Base-by-base conservation (phyloP, 2,888 invertebrate genomes). In the Halictus quadricinctus region DNA sequence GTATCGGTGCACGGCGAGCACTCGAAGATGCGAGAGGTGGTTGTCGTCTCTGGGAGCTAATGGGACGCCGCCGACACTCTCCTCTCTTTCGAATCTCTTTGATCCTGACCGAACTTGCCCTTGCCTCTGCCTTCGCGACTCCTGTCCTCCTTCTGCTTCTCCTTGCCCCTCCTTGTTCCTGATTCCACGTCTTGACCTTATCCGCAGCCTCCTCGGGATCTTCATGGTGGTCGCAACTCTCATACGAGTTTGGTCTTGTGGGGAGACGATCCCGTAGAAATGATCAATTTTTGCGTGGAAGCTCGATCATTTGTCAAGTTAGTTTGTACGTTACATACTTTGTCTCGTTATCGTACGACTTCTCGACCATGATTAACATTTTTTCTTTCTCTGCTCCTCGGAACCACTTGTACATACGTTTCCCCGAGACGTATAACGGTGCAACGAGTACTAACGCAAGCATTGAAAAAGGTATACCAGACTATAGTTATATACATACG, bases 61-160 rank as follows among this genome's bases (percentile, higher is more conserved):
- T 93, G 93, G 93, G 93, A 92, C 91, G 90, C 92, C 90, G 89
- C 87, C 89, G 88, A 90, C 90, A 90, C 89, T 86, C 90, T 89
- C 85, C 83, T 85, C 89, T 87, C 86, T 76, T 79, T 82, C 86
- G 89, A 87, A 82, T 90, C 90, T 76, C 93, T 94, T 94, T 94
- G 94, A 94, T 93, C 93, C 91, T 89, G 89, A 80, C 93, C 94
- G 93, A 92, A 92, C 92, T 92, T 92, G 92, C 92, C 91, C 90
- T 91, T 91, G 90, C 91, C 89, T 90, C 91, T 88, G 88, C 91
- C 91, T 89, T 91, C 86, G 88, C 88, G 87, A 91, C 91, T 91
- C 89, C 91, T 89, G 88, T 89, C 84, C 87, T 86, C 86, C 88
- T 73, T 79, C 76, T 80, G 46, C 75, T 58, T 78, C 79, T 69